Evolutionary conservation across 1,140 invertebrate genomes (phyloP), one percentile per base, ranked within the genome.

Genomic region (Temnothorax curvispinosus): DNA sequence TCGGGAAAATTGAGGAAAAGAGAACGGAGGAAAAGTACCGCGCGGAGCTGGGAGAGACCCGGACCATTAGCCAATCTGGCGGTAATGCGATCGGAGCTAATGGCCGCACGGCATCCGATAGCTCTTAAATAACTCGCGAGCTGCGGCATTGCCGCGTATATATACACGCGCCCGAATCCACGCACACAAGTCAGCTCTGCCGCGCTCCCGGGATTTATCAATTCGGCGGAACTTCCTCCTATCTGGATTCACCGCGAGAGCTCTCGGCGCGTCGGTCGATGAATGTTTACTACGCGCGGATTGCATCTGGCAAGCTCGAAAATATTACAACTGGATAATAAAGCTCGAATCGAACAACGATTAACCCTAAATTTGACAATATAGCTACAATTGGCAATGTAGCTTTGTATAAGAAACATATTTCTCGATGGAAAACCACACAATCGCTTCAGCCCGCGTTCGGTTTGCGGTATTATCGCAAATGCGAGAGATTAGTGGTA

Each of bases 51-150:
- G 50, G 84, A 88, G 84, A 88, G 87, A 82, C 69, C 72, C 77
- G 71, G 74, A 84, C 91, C 91, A 92, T 93, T 93, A 92, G 88
- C 90, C 85, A 88, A 89, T 88, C 78, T 58, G 58, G 89, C 84
- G 92, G 92, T 92, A 93, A 93, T 92, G 89, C 91, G 89, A 92
- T 92, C 89, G 91, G 74, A 65, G 91, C 91, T 93, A 93, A 91
- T 92, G 93, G 91, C 90, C 77, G 87, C 86, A 75, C 88, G 56
- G 87, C 87, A 89, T 85, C 77, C 89, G 88, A 91, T 92, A 91
- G 81, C 89, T 91, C 90, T 90, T 91, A 92, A 92, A 92, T 93
- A 91, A 91, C 89, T 93, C 89, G 89, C 89, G 77, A 92, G 88
- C 89, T 89, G 85, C 85, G 88, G 86, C 88, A 87, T 88, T 87